phyloP scores from a whole-genome alignment of 2,888 invertebrate species.

The Halocaridina rubra region DNA sequence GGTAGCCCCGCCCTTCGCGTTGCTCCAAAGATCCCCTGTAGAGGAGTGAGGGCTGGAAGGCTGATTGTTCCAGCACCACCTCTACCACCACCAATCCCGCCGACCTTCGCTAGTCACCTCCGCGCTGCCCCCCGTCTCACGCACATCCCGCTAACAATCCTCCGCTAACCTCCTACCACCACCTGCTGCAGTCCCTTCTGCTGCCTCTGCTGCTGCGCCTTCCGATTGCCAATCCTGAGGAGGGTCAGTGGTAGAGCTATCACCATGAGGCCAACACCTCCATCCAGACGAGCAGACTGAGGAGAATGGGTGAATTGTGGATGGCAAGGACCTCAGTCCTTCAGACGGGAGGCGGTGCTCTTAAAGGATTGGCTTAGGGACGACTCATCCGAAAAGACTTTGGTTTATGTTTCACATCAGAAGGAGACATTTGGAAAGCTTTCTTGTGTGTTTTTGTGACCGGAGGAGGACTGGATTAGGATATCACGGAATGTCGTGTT shows the following conservation, averaged over 20 bases:
- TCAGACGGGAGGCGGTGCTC: not conserved
- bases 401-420: no score
- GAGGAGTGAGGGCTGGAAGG: not conserved
- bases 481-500: no score
- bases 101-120: constrained; percentile 12
- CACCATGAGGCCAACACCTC: not conserved
- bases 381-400: no score
- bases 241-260: not conserved
- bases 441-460: no score
- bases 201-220: constrained; percentile 1
- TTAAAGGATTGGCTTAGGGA: not conserved
- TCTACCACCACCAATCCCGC: constrained; percentile 16
- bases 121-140: not conserved
- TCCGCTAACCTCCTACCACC: not conserved
- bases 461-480: no score
- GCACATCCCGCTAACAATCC: not conserved
- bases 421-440: not conserved
- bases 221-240: not conserved
- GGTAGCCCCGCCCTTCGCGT: constrained; percentile 43
- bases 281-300: not conserved
- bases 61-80: constrained; percentile 21
- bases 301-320: not conserved
- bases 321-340: not conserved
- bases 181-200: constrained; percentile 2
- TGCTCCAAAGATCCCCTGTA: constrained; percentile 25